Evolutionary conservation across 2,888 invertebrate genomes (phyloP), one percentile per base, ranked within the genome.

Genomic region (Rhabditophanes sp.): DNA sequence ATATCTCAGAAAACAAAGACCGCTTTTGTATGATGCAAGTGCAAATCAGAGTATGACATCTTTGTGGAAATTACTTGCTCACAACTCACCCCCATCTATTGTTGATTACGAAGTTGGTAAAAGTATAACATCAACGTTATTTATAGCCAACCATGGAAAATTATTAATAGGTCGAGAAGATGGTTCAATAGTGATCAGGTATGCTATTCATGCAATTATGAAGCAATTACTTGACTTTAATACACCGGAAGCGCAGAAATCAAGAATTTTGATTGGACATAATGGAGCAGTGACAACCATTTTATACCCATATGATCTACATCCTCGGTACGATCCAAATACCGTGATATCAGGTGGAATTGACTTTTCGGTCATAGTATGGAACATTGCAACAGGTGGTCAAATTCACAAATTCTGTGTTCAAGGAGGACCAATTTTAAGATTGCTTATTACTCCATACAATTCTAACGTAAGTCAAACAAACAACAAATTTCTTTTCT

Each of bases 381-480:
- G 61, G 61, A 60, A 62, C 38, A 48, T 61, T 15, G 51, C 48
- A 20, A 57, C 43, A 9, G 59, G 88, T 2, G 76, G 77, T 2
- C 69, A 88, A 23, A 70, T 96, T 34, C 85, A 93, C 65, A 75
- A 87, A 3, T 96, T 93, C 72, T 87, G 87, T 60, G 88, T 90
- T 0, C 93, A 96, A 67, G 93, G 90, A 1, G 96, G 93, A 0
- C 88, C 90, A 70, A 82, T 96, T 9, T 80, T 82, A 0, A 85
- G 88, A 66, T 73, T 96, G 2, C 72, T 88, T 33, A 84, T 93
- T 4, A 90, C 93, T 11, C 93, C 93, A 0, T 79, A 80, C 44
- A 82, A 80, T 44, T 73, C 73, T 50, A 73, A 69, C 56, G 72
- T 72, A 53, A 65, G 67, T 60, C 25, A n/a, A n/a, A n/a, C n/a